These are phyloP conservation scores for Lepas anatifera DNA, from an alignment of 2,888 invertebrate species.

Conservation along the genomic window DNA sequence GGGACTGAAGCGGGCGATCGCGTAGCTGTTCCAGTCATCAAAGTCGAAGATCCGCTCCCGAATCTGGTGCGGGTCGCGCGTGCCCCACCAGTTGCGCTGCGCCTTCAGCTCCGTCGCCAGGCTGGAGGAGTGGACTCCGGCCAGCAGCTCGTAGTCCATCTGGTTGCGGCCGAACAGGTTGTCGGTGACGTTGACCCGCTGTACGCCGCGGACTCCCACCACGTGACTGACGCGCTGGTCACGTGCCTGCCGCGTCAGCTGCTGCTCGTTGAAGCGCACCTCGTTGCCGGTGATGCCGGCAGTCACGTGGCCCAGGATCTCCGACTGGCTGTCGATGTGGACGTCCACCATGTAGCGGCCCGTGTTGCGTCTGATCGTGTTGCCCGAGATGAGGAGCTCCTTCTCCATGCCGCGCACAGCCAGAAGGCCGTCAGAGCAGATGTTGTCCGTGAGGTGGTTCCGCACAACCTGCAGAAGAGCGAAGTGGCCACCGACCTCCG, in stretches of 20 bases:
- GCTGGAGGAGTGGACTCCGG: conserved; percentile 71
- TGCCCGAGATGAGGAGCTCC: conserved; percentile 67
- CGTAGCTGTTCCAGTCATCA: conserved; percentile 98
- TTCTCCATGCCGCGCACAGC: conserved; percentile 93
- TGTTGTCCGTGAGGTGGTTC: conserved; percentile 72
- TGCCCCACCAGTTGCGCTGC: conserved; percentile 95
- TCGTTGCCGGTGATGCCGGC: conserved; percentile 68
- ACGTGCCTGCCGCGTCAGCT: conserved; percentile 12
- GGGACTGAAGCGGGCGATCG: conserved; percentile 79
- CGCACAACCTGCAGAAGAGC: conserved; percentile 74
- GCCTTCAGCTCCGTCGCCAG: conserved; percentile 78
- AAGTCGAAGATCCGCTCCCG: conserved; percentile 85
- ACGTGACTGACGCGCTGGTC: conserved; percentile 57
- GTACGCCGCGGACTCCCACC: conserved; percentile 84
- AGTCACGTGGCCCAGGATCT: conserved; percentile 70
- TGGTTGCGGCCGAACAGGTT: conserved; percentile 74
- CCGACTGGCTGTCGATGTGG: conserved; percentile 79
- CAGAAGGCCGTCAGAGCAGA: conserved; percentile 65
- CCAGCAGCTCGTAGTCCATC: conserved; percentile 75
- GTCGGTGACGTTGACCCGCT: conserved; percentile 77
- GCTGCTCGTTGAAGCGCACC: conserved; percentile 49
- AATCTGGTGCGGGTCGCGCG: conserved; percentile 56
- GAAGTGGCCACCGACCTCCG: conserved; percentile 85
- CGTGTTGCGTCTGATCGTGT: conserved; percentile 63
- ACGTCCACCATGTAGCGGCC: conserved; percentile 78